Evolutionary conservation across 2,797 vertebrate species (phyloP).

Genomic region (Pseudochromis fuscus): DNA sequence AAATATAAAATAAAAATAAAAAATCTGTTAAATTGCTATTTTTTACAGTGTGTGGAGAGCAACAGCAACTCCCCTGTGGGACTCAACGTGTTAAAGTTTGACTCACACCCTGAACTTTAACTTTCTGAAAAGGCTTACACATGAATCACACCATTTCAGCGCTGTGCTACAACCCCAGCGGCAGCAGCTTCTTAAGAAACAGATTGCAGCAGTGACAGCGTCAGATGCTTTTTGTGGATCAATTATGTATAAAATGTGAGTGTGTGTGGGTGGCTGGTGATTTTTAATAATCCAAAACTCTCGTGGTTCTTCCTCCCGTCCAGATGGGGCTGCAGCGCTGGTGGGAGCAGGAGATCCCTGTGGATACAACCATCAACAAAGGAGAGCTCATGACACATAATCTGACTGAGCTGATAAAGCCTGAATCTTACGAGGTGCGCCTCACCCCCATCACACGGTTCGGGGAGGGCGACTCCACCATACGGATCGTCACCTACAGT

Average conservation of each 20-base stretch:
- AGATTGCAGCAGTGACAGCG: background rate
- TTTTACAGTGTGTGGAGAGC: too few relatives aligned
- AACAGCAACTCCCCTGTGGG: too few relatives aligned
- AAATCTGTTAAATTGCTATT: too few relatives aligned
- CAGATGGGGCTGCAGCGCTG: conserved; percentile 96
- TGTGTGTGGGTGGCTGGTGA: background rate
- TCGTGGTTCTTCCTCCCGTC: background rate
- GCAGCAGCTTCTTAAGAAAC: background rate
- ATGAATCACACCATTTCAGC: background rate
- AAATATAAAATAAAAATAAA: too few relatives aligned
- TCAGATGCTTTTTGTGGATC: background rate
- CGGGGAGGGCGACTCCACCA: conserved; percentile 95
- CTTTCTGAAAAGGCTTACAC: background rate
- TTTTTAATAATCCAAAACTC: conserved; percentile 6
- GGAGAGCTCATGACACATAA: conserved; percentile 98
- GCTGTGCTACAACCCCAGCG: background rate
- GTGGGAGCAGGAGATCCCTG: conserved; percentile 98
- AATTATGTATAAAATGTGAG: background rate
- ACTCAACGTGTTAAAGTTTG: background rate
- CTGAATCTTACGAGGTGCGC: conserved; percentile 95
- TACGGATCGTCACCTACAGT: conserved; percentile 95
- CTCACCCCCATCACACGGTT: conserved; percentile 96
- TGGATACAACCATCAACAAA: conserved; percentile 92
- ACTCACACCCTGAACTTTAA: background rate
- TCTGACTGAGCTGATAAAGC: conserved; percentile 95